Base-by-base conservation (phyloP, 2,888 invertebrate genomes). In the Hybos culiciformis region DNA sequence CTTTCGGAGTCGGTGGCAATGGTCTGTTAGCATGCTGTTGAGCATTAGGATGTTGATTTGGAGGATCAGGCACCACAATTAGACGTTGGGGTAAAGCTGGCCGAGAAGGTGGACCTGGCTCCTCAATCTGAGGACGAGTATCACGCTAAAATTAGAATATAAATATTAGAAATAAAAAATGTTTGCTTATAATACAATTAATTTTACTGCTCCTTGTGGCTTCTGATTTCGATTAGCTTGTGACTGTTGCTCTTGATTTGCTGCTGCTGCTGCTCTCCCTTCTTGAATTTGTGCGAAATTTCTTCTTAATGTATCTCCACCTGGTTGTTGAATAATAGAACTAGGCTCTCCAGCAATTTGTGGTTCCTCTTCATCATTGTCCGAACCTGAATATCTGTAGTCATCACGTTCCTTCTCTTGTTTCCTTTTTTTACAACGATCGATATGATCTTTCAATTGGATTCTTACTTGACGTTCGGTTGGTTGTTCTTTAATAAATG, bases 391-490 rank as follows among this genome's bases (percentile, higher is more conserved):
- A 67, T 93, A 94, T 53, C 79, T 77, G 65, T 81, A 81, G 59
- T 81, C 80, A 58, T 81, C 80, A 18, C 80, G 73, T 51, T 81
- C 80, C 62, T 87, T 86, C 63, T 91, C 88, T 60, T 83, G 88
- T 73, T 87, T 91, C 63, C 92, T 81, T 67, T 92, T 92, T 72
- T 92, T 92, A 70, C 91, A 91, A 52, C 90, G 75, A 70, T 99
- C 98, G 67, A 99, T 96, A 70, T 98, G 97, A 70, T 99, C 98
- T 70, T 97, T 97, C 52, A 99, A 78, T 67, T 97, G 94, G 69
- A 94, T 96, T 61, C 96, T 77, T 53, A 97, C 94, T 73, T 97
- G 93, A 56, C 96, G 74, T 70, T 99, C 98, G 41, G 94, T 96
- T 17, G 97, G 96, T 70, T 97, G 96, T 72, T 98, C 97, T 69